Percentiles rank a stretch among this genome's conserved stretches.
Evolutionary conservation across 2,113 vertebrate species (phyloP).

Genomic region (Butorides virescens): DNA sequence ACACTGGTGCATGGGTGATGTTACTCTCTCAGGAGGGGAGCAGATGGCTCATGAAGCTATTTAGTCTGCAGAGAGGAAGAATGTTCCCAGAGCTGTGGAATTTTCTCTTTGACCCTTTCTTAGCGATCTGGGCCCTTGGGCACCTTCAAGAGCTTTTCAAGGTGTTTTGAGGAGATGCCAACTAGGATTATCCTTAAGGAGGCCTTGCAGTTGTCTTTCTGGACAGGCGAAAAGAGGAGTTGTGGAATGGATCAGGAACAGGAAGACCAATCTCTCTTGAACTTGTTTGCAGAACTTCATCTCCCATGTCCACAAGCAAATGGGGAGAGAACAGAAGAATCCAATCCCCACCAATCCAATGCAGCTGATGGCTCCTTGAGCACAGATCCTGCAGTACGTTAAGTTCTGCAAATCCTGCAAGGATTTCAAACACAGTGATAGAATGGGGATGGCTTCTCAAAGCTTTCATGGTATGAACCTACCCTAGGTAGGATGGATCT

Average conservation of each 20-base stretch:
- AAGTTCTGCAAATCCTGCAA: neutral
- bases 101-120: neutral
- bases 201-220: neutral
- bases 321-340: neutral
- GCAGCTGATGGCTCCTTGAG: neutral
- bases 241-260: neutral
- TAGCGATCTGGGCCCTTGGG: neutral
- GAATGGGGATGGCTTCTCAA: neutral
- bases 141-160: neutral
- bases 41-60: neutral
- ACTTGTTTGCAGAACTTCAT: neutral
- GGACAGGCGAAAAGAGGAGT: neutral
- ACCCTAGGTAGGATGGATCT: neutral
- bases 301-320: neutral
- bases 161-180: neutral
- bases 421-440: neutral
- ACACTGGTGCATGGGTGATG: fast-evolving
- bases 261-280: neutral
- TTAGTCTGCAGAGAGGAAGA: neutral
- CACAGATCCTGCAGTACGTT: neutral
- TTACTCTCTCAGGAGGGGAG: neutral
- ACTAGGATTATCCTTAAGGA: neutral
- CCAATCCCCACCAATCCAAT: neutral
- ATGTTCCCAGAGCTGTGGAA: neutral
- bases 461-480: neutral